Evolutionary conservation across 37 sponge, comb jelly and placozoan genomes (phyloP), one percentile per base, ranked within the genome.

Genomic region (Halisarca cf. caerulea): DNA sequence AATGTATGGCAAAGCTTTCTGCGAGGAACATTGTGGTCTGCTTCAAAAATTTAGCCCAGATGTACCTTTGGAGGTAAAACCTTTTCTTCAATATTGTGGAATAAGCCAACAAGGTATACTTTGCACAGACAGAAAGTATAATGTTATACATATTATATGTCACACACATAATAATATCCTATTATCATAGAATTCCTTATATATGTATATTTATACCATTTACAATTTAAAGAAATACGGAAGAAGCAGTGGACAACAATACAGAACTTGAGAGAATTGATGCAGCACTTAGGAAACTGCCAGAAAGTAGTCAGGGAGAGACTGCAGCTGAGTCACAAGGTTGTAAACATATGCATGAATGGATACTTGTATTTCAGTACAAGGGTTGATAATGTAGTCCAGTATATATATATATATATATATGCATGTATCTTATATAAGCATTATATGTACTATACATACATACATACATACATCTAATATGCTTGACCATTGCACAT

Each of bases 41-140:
- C 51, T 87, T n/a, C 7, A 32, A 14, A 33, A 24, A 28, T 28
- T 79, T 14, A 70, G 79, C 18, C 86, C 86, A 47, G 27, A 41
- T 37, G 86, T 86, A 36, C 86, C 86, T 44, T 33, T 30, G 25
- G 80, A 53, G 9, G 25, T 86, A 36, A 79, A 53, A 27, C 69
- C 79, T 17, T 86, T 86, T 40, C 80, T 86, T 28, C 59, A 80
- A 28, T 80, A 66, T 44, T 86, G 86, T 80, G 72, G 80, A 11
- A 69, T 73, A 20, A 59, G 9, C 8, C 3, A 3, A 59, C 34
- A 8, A 9, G 25, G 37, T 80, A 54, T 15, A 6, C 8, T 79
- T 40, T 15, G 47, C 51, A 7, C 60, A 24, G 57, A 15, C 2
- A 35, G 7, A 23, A 27, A 36, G 60, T 58, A 27, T 33, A 33